Evolutionary conservation across 2,113 vertebrate species (phyloP).

Genomic region (Osmerus eperlanus): DNA sequence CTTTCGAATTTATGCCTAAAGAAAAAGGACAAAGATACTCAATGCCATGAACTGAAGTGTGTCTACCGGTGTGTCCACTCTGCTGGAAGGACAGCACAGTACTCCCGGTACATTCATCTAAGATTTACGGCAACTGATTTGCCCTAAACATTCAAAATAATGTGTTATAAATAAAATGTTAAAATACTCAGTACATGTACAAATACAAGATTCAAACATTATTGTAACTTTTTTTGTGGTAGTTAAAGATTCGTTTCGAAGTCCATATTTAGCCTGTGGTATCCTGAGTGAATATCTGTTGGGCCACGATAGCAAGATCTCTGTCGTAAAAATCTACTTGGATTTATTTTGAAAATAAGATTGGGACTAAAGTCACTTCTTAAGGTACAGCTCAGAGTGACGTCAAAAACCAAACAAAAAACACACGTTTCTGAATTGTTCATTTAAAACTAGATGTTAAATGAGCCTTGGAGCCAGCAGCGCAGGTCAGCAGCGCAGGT

Average conservation of each 20-base stretch:
- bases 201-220: slow-evolving; percentile 13
- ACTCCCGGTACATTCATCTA: slow-evolving; percentile 1
- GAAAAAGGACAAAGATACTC: too few species aligned
- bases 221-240: background rate
- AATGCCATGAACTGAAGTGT: too few species aligned
- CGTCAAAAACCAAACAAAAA: background rate
- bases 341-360: background rate
- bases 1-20: too few species aligned
- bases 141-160: background rate
- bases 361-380: slow-evolving; percentile 33
- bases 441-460: too few species aligned
- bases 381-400: slow-evolving; percentile 28
- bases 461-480: too few species aligned
- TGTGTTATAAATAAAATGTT: background rate
- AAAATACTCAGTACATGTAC: background rate
- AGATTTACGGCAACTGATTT: background rate
- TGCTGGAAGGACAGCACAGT: background rate
- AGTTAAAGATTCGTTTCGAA: too few species aligned
- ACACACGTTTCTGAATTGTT: background rate
- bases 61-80: too few species aligned
- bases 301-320: slow-evolving; percentile 3
- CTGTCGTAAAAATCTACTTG: background rate
- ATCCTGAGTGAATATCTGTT: slow-evolving; percentile 15
- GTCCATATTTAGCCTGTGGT: background rate
- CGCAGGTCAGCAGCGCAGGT: too few species aligned